phyloP scores from a whole-genome alignment of 92 coral and sea anemone genomes.

The Scolanthus callimorphus region DNA sequence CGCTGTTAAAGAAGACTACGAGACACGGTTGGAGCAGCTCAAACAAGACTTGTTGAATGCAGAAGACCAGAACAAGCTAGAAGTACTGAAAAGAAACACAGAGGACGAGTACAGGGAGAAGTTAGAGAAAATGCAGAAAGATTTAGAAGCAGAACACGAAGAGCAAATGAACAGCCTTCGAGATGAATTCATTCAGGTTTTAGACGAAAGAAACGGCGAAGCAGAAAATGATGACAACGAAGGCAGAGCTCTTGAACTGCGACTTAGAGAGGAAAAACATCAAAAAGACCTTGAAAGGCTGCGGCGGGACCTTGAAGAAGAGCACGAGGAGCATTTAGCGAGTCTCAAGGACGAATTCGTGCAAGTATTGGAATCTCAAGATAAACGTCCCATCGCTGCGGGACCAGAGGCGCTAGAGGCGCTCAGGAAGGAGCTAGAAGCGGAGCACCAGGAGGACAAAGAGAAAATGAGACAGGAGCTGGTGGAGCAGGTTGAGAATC shows the following conservation, averaged over 20 bases:
- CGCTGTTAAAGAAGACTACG: constrained; percentile 58
- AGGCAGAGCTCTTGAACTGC: not conserved
- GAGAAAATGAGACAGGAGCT: constrained; percentile 57
- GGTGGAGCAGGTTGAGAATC: constrained; percentile 44
- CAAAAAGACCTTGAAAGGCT: constrained; percentile 56
- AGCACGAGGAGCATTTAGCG: constrained; percentile 55
- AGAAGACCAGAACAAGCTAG: constrained; percentile 70
- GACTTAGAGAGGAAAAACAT: constrained; percentile 34
- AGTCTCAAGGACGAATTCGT: constrained; percentile 47
- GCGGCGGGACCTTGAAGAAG: constrained; percentile 51
- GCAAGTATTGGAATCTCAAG: constrained; percentile 20
- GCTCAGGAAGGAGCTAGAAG: constrained; percentile 19
- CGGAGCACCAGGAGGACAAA: constrained; percentile 42
- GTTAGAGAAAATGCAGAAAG: constrained; percentile 58
- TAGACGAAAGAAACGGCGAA: constrained; percentile 33
- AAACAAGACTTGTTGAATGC: constrained; percentile 55
- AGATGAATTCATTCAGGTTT: constrained; percentile 49
- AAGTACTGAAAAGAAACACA: constrained; percentile 50
- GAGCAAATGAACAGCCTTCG: constrained; percentile 59
- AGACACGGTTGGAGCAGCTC: constrained; percentile 40
- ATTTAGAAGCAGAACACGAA: constrained; percentile 74
- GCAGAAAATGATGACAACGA: constrained; percentile 22
- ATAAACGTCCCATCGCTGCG: constrained; percentile 4
- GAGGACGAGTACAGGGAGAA: constrained; percentile 63
- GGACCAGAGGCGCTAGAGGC: constrained; percentile 5